Conservation (phyloP, 2,888 invertebrate genomes). For the Xanthia icteritia region DNA sequence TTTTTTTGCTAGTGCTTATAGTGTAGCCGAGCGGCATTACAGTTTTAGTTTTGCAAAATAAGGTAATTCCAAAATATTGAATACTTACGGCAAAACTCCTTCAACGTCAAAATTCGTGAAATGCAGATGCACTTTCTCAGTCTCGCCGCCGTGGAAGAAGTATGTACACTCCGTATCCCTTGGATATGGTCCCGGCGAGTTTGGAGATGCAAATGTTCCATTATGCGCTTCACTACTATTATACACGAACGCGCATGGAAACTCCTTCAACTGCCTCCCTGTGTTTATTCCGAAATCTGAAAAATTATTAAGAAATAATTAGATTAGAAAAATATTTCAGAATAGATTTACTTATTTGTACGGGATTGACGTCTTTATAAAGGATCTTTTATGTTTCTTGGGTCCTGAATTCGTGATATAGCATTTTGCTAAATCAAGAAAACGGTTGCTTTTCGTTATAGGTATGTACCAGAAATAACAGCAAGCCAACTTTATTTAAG, state of each 20-base stretch:
- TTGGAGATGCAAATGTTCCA: slow-evolving; percentile 96
- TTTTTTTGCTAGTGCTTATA: neutral
- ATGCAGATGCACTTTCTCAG: slow-evolving; percentile 95
- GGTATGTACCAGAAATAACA: neutral
- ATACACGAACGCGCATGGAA: slow-evolving; percentile 96
- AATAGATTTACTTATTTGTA: neutral
- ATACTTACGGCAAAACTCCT: slow-evolving; percentile 97
- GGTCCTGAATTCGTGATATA: neutral
- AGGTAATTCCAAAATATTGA: neutral
- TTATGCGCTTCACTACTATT: slow-evolving; percentile 95
- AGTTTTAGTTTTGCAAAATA: neutral
- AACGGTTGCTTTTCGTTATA: neutral
- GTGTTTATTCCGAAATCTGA: slow-evolving; percentile 97
- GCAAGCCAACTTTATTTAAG: neutral
- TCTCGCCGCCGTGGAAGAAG: slow-evolving; percentile 95
- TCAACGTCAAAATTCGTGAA: slow-evolving; percentile 98
- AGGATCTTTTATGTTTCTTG: neutral
- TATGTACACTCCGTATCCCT: slow-evolving; percentile 97
- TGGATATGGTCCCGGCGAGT: slow-evolving; percentile 97
- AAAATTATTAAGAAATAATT: slow-evolving; percentile 52
- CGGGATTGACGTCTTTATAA: neutral
- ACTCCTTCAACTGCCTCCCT: slow-evolving; percentile 94
- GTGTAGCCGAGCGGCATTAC: neutral
- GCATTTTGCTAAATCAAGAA: too few species aligned
- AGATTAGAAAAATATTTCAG: neutral